Base-by-base conservation (phyloP, 2,113 vertebrate genomes). In the Halichoerus grypus region DNA sequence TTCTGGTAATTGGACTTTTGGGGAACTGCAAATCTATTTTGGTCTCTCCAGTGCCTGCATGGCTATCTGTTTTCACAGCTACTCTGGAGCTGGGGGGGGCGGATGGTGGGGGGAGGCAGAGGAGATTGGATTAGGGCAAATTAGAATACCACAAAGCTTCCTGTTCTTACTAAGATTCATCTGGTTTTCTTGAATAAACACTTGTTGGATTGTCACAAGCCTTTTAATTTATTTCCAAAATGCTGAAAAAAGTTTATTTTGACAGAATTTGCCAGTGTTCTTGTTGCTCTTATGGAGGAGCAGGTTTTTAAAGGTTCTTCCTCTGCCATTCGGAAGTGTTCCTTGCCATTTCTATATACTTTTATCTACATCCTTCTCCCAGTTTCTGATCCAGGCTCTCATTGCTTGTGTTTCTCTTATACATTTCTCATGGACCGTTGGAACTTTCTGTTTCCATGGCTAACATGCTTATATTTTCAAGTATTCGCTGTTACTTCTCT, bases 361-460 rank as follows among this genome's bases (percentile, higher is more conserved):
- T 91, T 65, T 55, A 72, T 81, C 21, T 49, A 36, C 10, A 19
- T 91, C 24, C 80, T 91, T 18, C 42, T 63, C 31, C 53, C 55
- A 74, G 10, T 74, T 36, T 65, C 13, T 94, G 65, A 86, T 74
- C 13, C 55, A 86, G 13, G 13, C 36, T 65, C 13, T 91, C 24
- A 24, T 36, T 84, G 36, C 26, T 86, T 86, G 22, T 7, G 5
- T 61, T 36, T 77, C 26, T 69, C 33, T 79, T 71, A 51, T 0
- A 28, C 36, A n/a, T 91, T 96, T 94, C 53, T 61, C 7, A 55
- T 91, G 80, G 8, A 79, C 28, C 26, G 16, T 77, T 77, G 39
- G 79, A 61, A 79, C 51, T 89, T 59, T 96, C 76, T 94, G 86
- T 42, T 91, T 94, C 72, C 71, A 24, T 5, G 21, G 42, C 80